Evolutionary conservation across 2,113 vertebrate genomes (phyloP).

Genomic region (Corynorhinus townsendii): DNA sequence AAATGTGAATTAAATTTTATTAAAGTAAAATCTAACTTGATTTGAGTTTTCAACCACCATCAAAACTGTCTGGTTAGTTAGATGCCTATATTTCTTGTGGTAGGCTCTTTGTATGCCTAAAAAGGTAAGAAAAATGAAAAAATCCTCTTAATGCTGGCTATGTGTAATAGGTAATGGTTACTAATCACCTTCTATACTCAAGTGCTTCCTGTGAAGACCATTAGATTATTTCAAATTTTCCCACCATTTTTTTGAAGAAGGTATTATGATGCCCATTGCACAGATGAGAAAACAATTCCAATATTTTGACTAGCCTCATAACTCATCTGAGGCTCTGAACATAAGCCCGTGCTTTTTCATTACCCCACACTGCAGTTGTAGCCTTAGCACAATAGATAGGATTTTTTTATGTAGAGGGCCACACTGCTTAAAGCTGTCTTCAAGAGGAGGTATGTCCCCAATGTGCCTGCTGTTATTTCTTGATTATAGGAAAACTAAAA

Average conservation of each 20-base stretch:
- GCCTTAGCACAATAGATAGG: background rate
- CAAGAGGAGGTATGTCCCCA: background rate
- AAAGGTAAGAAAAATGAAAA: background rate
- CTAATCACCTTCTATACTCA: background rate
- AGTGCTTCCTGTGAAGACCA: background rate
- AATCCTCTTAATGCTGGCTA: background rate
- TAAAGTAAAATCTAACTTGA: slow-evolving; percentile 19
- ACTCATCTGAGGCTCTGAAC: background rate
- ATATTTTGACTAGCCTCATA: background rate
- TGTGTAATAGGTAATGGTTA: background rate
- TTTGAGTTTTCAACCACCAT: background rate
- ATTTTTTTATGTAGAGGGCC: background rate
- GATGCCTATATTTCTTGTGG: background rate
- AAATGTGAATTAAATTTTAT: background rate
- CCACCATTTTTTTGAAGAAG: background rate
- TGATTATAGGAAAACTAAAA: slow-evolving; percentile 41
- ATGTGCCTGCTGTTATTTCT: background rate
- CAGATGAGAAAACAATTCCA: background rate
- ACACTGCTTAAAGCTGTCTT: background rate
- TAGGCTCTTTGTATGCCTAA: background rate
- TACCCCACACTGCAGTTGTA: background rate
- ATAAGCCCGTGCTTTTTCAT: background rate
- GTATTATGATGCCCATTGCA: background rate
- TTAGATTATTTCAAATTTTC: background rate
- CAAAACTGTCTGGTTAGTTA: background rate